phyloP scores from a whole-genome alignment of 2,797 vertebrate species.

The Meriones psammophilus region DNA sequence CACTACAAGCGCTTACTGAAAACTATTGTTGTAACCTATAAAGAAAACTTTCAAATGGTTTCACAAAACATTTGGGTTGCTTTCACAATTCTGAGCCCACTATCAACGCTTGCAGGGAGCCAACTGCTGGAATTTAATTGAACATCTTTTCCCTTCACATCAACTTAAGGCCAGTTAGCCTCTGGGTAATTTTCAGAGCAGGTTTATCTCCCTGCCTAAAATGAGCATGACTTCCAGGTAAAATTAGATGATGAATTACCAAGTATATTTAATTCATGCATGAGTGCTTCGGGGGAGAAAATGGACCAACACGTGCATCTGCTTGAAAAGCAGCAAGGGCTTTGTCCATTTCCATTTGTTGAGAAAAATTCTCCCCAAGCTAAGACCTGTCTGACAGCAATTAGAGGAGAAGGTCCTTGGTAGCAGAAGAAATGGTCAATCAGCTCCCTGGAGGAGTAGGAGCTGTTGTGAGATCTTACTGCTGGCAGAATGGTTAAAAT shows the following conservation, averaged over 20 bases:
- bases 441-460: neutral
- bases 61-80: neutral
- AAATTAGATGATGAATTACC: constrained; percentile 58
- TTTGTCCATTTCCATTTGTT: constrained; percentile 63
- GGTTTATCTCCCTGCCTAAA: constrained; percentile 37
- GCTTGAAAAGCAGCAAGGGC: constrained; percentile 61
- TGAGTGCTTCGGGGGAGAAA: constrained; percentile 55
- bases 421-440: neutral
- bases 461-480: neutral
- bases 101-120: neutral
- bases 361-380: constrained; percentile 36
- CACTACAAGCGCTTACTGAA: neutral
- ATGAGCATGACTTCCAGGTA: constrained; percentile 45
- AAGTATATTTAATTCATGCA: constrained; percentile 63
- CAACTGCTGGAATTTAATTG: neutral
- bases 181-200: constrained; percentile 15
- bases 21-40: neutral
- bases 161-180: neutral
- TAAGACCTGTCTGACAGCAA: neutral
- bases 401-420: neutral
- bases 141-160: neutral
- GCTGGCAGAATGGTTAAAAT: constrained; percentile 12
- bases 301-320: constrained; percentile 61
- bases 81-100: neutral
- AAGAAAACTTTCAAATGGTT: neutral